Evolutionary conservation across 1,140 invertebrate species (phyloP).

Genomic region (Spodoptera litura): DNA sequence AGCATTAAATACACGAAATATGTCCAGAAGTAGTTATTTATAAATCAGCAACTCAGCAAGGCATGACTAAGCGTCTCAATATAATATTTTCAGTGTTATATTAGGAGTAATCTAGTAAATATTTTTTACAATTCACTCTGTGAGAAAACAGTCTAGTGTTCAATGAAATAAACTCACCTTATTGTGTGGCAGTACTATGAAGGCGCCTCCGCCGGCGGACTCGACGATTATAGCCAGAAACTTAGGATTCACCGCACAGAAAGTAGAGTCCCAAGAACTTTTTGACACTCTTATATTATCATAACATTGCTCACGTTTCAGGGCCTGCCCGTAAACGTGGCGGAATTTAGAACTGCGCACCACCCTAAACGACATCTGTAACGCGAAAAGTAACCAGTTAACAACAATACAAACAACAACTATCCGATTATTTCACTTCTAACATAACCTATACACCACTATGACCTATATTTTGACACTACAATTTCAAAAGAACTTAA

Average conservation of each 20-base stretch:
- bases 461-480: slow-evolving; percentile 84
- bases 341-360: slow-evolving; percentile 99
- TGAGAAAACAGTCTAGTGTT: slow-evolving; percentile 28
- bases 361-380: slow-evolving; percentile 97
- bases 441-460: slow-evolving; percentile 83
- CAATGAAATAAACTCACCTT: slow-evolving; percentile 90
- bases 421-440: slow-evolving; percentile 71
- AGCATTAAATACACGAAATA: slow-evolving; percentile 1
- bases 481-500: slow-evolving; percentile 63
- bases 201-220: slow-evolving; percentile 98
- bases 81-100: slow-evolving; percentile 38
- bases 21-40: slow-evolving; percentile 35
- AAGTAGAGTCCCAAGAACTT: slow-evolving; percentile 99
- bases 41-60: slow-evolving; percentile 35
- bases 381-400: slow-evolving; percentile 72
- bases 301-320: slow-evolving; percentile 99
- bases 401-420: slow-evolving; percentile 70
- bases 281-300: slow-evolving; percentile 99
- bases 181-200: slow-evolving; percentile 98
- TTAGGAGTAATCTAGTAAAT: slow-evolving; percentile 10
- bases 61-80: slow-evolving; percentile 40
- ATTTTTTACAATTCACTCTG: slow-evolving; percentile 21
- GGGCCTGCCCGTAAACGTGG: slow-evolving; percentile 98
- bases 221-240: slow-evolving; percentile 99
- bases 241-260: slow-evolving; percentile 99